Base-by-base conservation (phyloP, 1,140 invertebrate genomes). In the Trachelipus rathkii region DNA sequence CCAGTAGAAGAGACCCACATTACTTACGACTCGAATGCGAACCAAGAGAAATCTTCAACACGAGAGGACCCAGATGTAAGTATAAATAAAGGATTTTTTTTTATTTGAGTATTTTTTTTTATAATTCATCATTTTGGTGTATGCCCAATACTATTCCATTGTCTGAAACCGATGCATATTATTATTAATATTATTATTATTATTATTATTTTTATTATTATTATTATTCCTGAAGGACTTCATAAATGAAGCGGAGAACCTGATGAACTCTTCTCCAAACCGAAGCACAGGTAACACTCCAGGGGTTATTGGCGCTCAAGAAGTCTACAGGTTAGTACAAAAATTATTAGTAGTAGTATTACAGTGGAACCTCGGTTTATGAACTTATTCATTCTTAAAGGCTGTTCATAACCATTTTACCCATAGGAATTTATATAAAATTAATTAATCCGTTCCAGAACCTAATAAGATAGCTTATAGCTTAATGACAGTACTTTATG, bases 291-390 rank as follows among this genome's bases (percentile, higher is more conserved):
- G 83, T 21, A 83, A 80, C 71, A 96, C 94, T 44, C 94, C 95
- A 33, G 94, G 95, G 78, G 95, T 97, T 11, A 96, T 97, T 81
- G 95, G 95, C 77, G 92, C 94, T 77, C 95, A 96, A 87, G 94
- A 96, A 87, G 93, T 96, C 70, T 96, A 96, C 85, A 90, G 90
- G 91, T 93, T 85, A 83, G 85, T 82, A 69, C 23, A 44, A 0
- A 50, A 5, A 10, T 67, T 19, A n/a, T n/a, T 75, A 13, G 24
- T 44, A 43, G 5, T 23, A 45, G n/a, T n/a, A 71, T 5, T 10
- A 71, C 77, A 19, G 19, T 15, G 11, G n/a, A 11, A 11, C n/a
- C n/a, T n/a, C n/a, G n/a, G n/a, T n/a, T n/a, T 21, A 70, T 9
- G 9, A n/a, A 10, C 19, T 70, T 9, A 70, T 70, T 9, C 11